A percentile compares a stretch with the other conserved stretches of the same genome.
Evolutionary conservation across 2,113 vertebrate genomes (phyloP).

Genomic region (Odocoileus virginianus): DNA sequence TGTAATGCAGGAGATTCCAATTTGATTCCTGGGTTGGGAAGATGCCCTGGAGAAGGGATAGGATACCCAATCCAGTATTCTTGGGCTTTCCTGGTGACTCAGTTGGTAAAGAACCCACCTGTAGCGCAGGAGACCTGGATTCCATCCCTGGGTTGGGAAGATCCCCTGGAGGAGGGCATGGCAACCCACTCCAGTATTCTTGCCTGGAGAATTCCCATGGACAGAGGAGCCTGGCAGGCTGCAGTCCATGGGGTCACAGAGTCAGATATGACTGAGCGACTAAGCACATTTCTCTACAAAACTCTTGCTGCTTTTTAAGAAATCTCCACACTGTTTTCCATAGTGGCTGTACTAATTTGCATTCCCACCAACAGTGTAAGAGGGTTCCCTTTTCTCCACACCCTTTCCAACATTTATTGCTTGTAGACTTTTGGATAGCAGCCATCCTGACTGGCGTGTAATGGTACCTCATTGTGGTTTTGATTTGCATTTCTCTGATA

Average conservation of each 20-base stretch:
- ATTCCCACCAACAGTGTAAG: too few relatives aligned
- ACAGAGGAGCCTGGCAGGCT: not conserved
- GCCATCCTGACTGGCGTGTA: too few relatives aligned
- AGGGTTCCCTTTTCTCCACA: too few relatives aligned
- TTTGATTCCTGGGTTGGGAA: not conserved
- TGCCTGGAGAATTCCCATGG: rapidly evolving
- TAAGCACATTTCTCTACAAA: not conserved
- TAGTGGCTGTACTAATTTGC: too few relatives aligned
- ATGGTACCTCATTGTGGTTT: too few relatives aligned
- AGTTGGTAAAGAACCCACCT: not conserved
- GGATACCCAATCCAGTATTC: not conserved
- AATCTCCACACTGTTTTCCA: too few relatives aligned
- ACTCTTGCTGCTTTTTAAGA: not conserved
- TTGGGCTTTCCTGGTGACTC: not conserved
- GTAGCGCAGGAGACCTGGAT: not conserved
- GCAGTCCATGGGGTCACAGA: not conserved
- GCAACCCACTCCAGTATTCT: not conserved
- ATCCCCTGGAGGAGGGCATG: not conserved
- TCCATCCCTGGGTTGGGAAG: not conserved
- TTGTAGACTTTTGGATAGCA: too few relatives aligned
- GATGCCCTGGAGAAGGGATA: not conserved
- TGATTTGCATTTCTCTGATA: too few relatives aligned
- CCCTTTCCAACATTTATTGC: too few relatives aligned
- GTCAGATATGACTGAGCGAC: not conserved
- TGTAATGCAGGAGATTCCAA: not conserved